Evolutionary conservation across 2,888 invertebrate genomes (phyloP).

Genomic region (Stomorhina lunata): DNA sequence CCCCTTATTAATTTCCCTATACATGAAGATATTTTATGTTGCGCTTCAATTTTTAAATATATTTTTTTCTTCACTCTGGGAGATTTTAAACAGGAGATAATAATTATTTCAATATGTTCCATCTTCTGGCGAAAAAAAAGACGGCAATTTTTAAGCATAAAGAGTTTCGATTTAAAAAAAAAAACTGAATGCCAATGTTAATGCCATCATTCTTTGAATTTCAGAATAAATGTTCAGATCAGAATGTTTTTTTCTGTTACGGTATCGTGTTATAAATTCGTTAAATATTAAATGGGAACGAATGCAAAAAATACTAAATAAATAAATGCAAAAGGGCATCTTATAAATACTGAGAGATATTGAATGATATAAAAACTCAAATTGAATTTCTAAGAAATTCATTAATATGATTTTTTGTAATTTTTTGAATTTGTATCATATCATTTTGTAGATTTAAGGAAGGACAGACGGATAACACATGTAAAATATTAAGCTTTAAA

Average conservation of each 20-base stretch:
- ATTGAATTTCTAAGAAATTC: slow-evolving; percentile 64
- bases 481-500: slow-evolving; percentile 39
- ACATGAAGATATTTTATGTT: slow-evolving; percentile 31
- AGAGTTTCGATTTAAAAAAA: slow-evolving; percentile 2
- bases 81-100: slow-evolving; percentile 77
- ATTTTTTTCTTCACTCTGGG: slow-evolving; percentile 57
- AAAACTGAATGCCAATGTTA: slow-evolving; percentile 62
- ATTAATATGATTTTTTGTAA: slow-evolving; percentile 28
- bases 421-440: neutral
- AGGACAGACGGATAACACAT: neutral
- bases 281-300: slow-evolving; percentile 55
- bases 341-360: slow-evolving; percentile 47
- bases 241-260: slow-evolving; percentile 15
- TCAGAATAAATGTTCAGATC: slow-evolving; percentile 47
- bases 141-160: slow-evolving; percentile 47
- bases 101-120: slow-evolving; percentile 78
- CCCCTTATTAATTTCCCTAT: neutral
- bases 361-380: slow-evolving; percentile 63
- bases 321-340: slow-evolving; percentile 50
- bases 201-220: slow-evolving; percentile 62
- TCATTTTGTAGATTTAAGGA: neutral
- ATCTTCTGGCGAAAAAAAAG: too few relatives aligned
- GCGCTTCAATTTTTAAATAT: slow-evolving; percentile 63
- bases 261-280: slow-evolving; percentile 64
- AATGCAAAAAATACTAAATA: slow-evolving; percentile 28